These are phyloP conservation scores for Myotis lucifugus DNA, from an alignment of 2,113 vertebrate genomes.

Conservation along the genomic window DNA sequence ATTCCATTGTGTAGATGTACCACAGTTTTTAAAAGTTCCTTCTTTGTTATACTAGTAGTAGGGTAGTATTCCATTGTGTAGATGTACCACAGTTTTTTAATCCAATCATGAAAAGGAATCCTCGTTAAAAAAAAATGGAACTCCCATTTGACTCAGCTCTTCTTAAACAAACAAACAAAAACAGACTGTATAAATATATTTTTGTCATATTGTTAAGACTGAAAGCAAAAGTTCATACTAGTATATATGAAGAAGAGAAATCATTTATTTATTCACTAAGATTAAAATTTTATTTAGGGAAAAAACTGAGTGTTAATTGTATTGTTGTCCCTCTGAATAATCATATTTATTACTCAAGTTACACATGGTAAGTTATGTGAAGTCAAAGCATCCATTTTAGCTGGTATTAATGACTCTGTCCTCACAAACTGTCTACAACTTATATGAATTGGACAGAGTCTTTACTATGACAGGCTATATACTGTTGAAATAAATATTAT, in stretches of 20 bases:
- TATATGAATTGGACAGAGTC: not conserved
- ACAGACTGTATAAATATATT: not conserved
- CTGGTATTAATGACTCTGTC: fast-evolving
- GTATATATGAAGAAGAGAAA: not conserved
- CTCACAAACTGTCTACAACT: not conserved
- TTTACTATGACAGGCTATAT: not conserved
- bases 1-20: too few relatives aligned
- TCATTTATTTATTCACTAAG: not conserved
- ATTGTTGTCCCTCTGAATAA: not conserved
- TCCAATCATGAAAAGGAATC: too few relatives aligned
- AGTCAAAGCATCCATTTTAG: not conserved
- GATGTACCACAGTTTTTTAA: too few relatives aligned
- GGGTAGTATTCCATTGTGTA: too few relatives aligned
- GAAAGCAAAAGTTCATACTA: not conserved
- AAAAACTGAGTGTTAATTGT: not conserved
- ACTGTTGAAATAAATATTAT: not conserved
- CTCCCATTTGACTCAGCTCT: not conserved
- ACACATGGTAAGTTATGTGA: not conserved
- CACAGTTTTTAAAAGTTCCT: too few relatives aligned
- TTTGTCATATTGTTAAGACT: not conserved
- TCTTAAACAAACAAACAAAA: not conserved
- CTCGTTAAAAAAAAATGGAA: too few relatives aligned
- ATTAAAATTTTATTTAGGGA: not conserved
- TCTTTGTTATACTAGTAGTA: too few relatives aligned
- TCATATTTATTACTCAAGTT: not conserved